Conservation (phyloP, 2,797 vertebrate species). For the Coreius guichenoti region DNA sequence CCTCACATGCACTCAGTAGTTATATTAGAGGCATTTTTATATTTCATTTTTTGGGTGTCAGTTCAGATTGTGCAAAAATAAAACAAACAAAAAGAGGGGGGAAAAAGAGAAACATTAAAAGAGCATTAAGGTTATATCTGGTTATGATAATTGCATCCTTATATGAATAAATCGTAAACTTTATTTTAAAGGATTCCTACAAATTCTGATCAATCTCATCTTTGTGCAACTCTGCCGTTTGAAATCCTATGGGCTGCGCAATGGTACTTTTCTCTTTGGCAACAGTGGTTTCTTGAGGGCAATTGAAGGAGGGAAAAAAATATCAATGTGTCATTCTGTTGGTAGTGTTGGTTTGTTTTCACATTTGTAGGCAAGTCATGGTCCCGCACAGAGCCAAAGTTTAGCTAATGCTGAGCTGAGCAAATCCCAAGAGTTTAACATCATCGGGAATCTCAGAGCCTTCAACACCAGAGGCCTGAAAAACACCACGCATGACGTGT, state of each 20-base stretch:
- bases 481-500: background rate
- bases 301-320: conserved; percentile 72
- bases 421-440: conserved; percentile 95
- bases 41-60: conserved; percentile 75
- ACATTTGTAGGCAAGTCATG: conserved; percentile 82
- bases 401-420: conserved; percentile 99
- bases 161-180: conserved; percentile 76
- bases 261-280: conserved; percentile 91
- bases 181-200: conserved; percentile 68
- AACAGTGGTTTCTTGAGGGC: conserved; percentile 92
- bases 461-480: conserved; percentile 92
- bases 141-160: conserved; percentile 69
- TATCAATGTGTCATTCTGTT: conserved; percentile 60
- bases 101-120: conserved; percentile 59
- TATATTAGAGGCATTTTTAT: conserved; percentile 87
- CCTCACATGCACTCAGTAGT: conserved; percentile 82
- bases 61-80: conserved; percentile 79
- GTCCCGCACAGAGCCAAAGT: conserved; percentile 64
- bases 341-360: conserved; percentile 72
- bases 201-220: conserved; percentile 53
- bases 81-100: conserved; percentile 60
- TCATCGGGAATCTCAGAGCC: conserved; percentile 95
- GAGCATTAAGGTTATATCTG: conserved; percentile 48
- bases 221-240: conserved; percentile 60
- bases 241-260: conserved; percentile 72